These are phyloP conservation scores for Tachina lurida DNA, from an alignment of 2,888 invertebrate genomes.

Conservation along the genomic window DNA sequence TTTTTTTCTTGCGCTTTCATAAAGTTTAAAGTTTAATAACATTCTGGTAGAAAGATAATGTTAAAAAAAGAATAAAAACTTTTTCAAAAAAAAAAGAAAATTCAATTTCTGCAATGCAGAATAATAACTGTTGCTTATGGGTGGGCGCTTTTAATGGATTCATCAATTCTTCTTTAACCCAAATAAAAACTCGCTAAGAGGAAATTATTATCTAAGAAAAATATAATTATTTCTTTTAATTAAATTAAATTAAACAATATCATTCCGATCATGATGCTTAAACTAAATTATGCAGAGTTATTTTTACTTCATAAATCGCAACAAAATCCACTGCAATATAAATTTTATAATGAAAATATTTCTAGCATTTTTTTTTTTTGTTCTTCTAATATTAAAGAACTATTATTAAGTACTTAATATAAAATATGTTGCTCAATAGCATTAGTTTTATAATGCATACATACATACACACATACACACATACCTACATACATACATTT, in stretches of 20 bases:
- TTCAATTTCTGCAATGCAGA: background rate
- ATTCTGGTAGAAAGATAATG: conserved; percentile 33
- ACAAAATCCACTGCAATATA: conserved; percentile 1
- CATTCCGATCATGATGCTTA: background rate
- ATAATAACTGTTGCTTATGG: background rate
- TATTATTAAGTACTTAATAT: conserved; percentile 67
- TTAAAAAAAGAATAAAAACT: background rate
- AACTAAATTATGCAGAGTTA: background rate
- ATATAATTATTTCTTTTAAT: background rate
- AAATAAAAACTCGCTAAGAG: background rate
- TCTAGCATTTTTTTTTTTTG: background rate
- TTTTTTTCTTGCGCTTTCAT: background rate
- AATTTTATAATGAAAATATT: background rate
- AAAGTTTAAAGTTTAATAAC: conserved; percentile 49
- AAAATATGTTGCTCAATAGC: conserved; percentile 64
- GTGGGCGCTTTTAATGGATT: background rate
- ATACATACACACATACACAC: too few relatives aligned
- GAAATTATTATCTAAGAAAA: too few relatives aligned
- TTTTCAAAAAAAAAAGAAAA: background rate
- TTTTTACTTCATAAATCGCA: background rate
- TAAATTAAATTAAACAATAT: conserved; percentile 15
- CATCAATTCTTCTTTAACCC: background rate
- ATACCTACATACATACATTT: background rate
- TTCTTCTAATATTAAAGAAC: background rate
- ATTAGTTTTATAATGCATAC: conserved; percentile 32